Conservation (phyloP, 2,888 invertebrate genomes). For the Vanessa cardui region DNA sequence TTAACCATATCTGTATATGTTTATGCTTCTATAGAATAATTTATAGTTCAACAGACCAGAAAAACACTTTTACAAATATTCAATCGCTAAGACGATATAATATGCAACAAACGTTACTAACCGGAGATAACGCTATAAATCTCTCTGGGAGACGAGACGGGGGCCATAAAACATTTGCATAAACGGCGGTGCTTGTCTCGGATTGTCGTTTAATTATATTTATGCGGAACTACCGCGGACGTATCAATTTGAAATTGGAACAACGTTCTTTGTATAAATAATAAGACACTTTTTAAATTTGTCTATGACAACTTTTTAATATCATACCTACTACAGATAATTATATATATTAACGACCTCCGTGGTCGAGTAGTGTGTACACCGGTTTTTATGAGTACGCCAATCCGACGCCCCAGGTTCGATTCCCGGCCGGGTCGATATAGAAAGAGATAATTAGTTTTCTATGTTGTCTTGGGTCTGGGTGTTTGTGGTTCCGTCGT, state of each 20-base stretch:
- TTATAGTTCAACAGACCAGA: not conserved
- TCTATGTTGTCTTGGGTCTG: no score
- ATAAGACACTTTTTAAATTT: not conserved
- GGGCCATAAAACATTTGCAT: constrained; percentile 64
- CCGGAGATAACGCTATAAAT: constrained; percentile 50
- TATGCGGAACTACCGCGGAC: constrained; percentile 42
- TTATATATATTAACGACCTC: no score
- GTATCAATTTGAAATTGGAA: constrained; percentile 40
- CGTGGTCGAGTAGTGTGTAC: no score
- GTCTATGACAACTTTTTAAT: no score
- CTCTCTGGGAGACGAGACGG: constrained; percentile 46
- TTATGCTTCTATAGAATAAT: no score
- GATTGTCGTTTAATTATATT: constrained; percentile 54
- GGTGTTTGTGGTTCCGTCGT: no score
- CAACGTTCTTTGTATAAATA: not conserved
- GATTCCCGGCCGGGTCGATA: no score
- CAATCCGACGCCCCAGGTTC: no score
- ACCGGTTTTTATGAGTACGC: no score
- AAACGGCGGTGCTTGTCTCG: constrained; percentile 54
- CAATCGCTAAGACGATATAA: constrained; percentile 25
- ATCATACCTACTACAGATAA: no score
- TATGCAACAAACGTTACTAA: constrained; percentile 24
- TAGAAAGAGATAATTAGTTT: no score
- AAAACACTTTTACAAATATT: constrained; percentile 13
- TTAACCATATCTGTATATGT: no score